Base-by-base conservation (phyloP, 2,888 invertebrate species). In the Drosophila hamatofila region DNA sequence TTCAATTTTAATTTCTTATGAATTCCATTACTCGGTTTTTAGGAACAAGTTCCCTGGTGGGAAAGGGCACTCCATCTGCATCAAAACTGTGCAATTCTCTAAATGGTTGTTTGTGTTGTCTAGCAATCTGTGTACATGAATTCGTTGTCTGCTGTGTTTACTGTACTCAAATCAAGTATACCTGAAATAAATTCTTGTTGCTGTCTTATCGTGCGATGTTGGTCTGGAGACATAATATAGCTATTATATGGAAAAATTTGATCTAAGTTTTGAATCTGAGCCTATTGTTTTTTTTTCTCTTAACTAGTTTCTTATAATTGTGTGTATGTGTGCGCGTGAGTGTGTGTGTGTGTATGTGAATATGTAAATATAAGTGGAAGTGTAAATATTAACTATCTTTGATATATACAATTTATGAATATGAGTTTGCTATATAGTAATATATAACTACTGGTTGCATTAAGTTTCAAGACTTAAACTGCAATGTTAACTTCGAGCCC, bases 401-500 rank as follows among this genome's bases (percentile, higher is more conserved):
- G 18, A 57, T 56, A 48, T 80, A 64, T 79, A 51, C 73, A 80
- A 49, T 66, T 78, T 73, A 75, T 70, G 63, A 66, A 71, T 74
- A 75, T 75, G 52, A 21, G 52, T 51, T 69, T 71, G 58, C 64
- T 59, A 33, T 60, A 41, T 73, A 60, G 51, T 70, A 37, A 18
- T 66, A 48, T 61, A 69, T 69, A 70, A 46, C 61, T 81, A 78
- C 25, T 74, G 67, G 71, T 69, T 73, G 63, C 52, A 61, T 63
- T 71, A 74, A 78, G 77, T 76, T 70, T 75, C 83, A 74, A 51
- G 72, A 75, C 88, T 88, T 88, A 88, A 74, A 74, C 66, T 76
- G 71, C 91, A 90, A 92, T 92, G 92, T 92, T 92, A 92, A 93
- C 92, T 92, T 92, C 90, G 91, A 91, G 90, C 91, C 90, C 89